Base-by-base conservation (phyloP, 1,140 invertebrate genomes). In the Papilio aristodemus region DNA sequence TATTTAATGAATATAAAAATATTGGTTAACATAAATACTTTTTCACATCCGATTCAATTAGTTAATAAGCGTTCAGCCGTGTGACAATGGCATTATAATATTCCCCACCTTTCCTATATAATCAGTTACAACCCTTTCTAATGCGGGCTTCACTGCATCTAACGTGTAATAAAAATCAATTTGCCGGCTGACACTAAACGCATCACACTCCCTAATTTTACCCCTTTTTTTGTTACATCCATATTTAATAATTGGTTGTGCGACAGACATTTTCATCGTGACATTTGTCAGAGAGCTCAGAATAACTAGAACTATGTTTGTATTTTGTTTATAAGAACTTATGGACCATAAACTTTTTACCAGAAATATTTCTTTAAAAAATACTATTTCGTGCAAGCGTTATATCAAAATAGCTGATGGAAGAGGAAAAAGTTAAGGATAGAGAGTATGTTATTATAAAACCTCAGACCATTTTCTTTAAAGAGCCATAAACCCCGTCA, bases 171-270 rank as follows among this genome's bases (percentile, higher is more conserved):
- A 66, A 66, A 66, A 66, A 66, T 50, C 63, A 66, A 66, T 66
- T 66, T 66, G 27, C 27, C 50, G 6, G 7, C 63, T 1, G 1
- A 5, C 27, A 66, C 41, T 66, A 66, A 66, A 66, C 63, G 41
- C 63, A 32, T 66, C 63, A 66, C 63, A 66, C 63, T 50, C 39
- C 41, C 63, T 27, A 46, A 66, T 66, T 66, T 46, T 66, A 66
- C 63, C 63, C 41, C n/a, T n/a, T 46, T 66, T 66, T 66, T 66
- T 66, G 63, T 66, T 36, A 66, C 62, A 64, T 64, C 63, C 62
- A 39, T 50, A 66, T 66, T 66, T 66, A 25, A 41, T 66, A 66
- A 66, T 66, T 66, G 25, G 14, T 13, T 63, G 10, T 11, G 22
- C 39, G 63, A 66, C 62, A 64, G 17, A 64, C 25, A 32, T 50